Conservation (phyloP, 2,888 invertebrate genomes). For the Apamea sordens region DNA sequence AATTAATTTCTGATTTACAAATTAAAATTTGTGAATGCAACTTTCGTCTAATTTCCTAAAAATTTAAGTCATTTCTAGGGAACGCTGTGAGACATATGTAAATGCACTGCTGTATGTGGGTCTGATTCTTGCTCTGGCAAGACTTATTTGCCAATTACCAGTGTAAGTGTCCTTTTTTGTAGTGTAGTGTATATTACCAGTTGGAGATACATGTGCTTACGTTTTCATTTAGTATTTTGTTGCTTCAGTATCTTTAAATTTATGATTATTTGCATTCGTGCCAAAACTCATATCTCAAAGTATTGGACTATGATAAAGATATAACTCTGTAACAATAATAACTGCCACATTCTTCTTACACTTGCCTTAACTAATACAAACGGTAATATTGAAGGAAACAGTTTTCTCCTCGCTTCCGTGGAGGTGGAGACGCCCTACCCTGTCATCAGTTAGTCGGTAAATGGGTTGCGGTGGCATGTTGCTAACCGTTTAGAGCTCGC, state of each 20-base stretch:
- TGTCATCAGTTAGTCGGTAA: constrained; percentile 51
- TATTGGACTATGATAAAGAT: neutral
- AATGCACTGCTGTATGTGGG: neutral
- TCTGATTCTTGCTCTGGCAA: neutral
- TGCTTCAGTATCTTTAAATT: neutral
- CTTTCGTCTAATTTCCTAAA: neutral
- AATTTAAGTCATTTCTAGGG: too few relatives aligned
- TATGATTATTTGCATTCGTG: neutral
- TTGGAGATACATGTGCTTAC: neutral
- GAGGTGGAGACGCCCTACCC: constrained; percentile 46
- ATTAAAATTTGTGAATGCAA: neutral
- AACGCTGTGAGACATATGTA: too few relatives aligned
- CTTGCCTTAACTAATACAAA: neutral
- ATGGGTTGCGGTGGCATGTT: constrained; percentile 59
- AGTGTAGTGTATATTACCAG: too few relatives aligned
- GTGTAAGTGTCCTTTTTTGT: neutral
- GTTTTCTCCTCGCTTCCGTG: neutral
- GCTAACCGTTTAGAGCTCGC: constrained; percentile 45
- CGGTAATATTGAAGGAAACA: neutral
- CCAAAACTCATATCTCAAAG: neutral
- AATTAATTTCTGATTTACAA: neutral
- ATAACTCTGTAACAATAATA: neutral
- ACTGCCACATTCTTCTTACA: neutral
- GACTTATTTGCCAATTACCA: neutral
- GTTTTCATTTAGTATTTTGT: neutral